Conservation (phyloP, 2,113 vertebrate species). For the Callionymus lyra region DNA sequence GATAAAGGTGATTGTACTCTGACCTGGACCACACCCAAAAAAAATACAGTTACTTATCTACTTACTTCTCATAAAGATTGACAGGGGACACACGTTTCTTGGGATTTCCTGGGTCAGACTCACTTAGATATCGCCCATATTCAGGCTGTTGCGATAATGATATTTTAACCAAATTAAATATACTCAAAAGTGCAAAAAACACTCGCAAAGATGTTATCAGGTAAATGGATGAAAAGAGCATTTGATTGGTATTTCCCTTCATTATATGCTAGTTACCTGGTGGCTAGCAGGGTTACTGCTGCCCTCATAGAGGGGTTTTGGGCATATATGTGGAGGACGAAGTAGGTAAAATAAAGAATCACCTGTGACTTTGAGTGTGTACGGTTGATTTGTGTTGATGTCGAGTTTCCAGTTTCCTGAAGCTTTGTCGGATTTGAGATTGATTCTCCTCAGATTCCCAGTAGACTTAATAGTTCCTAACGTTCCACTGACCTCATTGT, state of each 20-base stretch:
- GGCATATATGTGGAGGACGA: not conserved
- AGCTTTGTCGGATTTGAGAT: slow-evolving; percentile 21
- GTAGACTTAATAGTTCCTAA: slow-evolving; percentile 48
- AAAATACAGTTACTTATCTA: not conserved
- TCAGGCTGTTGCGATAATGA: no score
- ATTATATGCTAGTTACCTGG: no score
- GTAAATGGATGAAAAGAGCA: no score
- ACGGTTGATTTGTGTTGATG: slow-evolving; percentile 37
- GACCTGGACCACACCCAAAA: slow-evolving; percentile 39
- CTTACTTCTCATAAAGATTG: not conserved
- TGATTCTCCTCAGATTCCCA: slow-evolving; percentile 56
- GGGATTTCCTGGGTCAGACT: no score
- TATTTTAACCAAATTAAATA: no score
- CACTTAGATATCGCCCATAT: no score
- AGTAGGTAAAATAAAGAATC: slow-evolving; percentile 1
- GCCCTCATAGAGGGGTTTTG: not conserved
- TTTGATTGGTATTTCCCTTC: no score
- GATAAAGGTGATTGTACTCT: slow-evolving; percentile 60
- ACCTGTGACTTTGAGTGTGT: slow-evolving; percentile 66
- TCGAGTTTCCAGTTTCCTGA: slow-evolving; percentile 50
- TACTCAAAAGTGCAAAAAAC: no score
- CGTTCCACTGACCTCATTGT: slow-evolving; percentile 28
- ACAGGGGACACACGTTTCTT: no score
- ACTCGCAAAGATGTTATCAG: no score
- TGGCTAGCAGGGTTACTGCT: no score